Base-by-base conservation (phyloP, 2,113 vertebrate species). In the Athene cunicularia region DNA sequence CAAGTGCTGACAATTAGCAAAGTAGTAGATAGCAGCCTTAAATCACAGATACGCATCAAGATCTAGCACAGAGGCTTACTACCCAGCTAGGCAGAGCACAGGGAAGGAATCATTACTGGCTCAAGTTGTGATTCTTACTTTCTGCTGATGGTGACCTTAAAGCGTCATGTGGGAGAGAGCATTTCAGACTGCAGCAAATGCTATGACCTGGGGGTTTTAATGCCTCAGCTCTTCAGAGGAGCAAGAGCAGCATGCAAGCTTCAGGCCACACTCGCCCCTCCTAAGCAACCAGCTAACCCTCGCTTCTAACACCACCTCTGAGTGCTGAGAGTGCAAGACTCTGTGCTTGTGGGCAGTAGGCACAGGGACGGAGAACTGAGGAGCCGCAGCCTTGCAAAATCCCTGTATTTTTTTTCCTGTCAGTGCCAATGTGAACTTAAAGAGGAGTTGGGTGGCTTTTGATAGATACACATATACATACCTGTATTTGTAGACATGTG, bases 211-310 rank as follows among this genome's bases (percentile, higher is more conserved):
- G 18, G 35, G 20, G 1, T 41, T 90, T 75, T 56, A 45, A 35
- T 15, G 33, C 18, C 2, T 0, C 43, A 39, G 80, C 35, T 45
- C 35, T 86, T 35, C 35, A 21, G 15, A 80, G 9, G 27, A 64
- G 27, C 0, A 1, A 56, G 22, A 2, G 4, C 7, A 7, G 28
- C 0, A 2, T 15, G 22, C 12, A 12, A 71, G 32, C 47, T 52
- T 33, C 50, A n/a, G 26, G 53, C 43, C 18, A 8, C 0, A 0
- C 33, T 56, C 64, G 16, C 39, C 50, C 37, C 62, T 86, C n/a
- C 39, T 2, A 1, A 58, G 35, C 15, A 6, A 6, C 20, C 43
- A 30, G 27, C 33, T 70, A 43, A n/a, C 13, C 41, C 64, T 83
- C 0, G 0, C 13, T 70, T 58, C 49, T 28, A 43, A 4, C 12